These are phyloP conservation scores for Amphiprion percula DNA, from an alignment of 2,113 vertebrate species.

Conservation along the genomic window DNA sequence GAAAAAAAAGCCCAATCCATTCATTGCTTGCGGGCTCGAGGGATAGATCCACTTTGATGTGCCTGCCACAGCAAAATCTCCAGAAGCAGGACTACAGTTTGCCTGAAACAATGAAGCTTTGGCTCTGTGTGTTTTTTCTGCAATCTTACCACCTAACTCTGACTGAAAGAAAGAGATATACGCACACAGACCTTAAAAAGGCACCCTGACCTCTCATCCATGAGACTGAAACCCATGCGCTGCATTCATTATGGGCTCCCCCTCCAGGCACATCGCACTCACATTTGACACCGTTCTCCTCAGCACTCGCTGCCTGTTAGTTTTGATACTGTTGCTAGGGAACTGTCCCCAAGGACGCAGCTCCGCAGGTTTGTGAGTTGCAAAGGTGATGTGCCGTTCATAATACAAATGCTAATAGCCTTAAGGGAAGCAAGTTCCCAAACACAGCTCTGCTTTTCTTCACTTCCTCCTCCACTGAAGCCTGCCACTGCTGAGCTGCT, in stretches of 20 bases:
- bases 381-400: slow-evolving; percentile 61
- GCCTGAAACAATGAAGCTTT: slow-evolving; percentile 42
- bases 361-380: slow-evolving; percentile 54
- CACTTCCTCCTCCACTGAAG: slow-evolving; percentile 28
- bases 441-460: slow-evolving; percentile 31
- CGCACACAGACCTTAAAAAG: slow-evolving; percentile 38
- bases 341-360: slow-evolving; percentile 75
- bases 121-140: slow-evolving; percentile 14
- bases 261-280: slow-evolving; percentile 46
- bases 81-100: slow-evolving; percentile 51
- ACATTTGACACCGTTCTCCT: slow-evolving; percentile 62
- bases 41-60: slow-evolving; percentile 72
- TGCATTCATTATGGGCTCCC: slow-evolving; percentile 49
- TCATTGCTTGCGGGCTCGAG: slow-evolving; percentile 62
- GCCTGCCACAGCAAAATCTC: slow-evolving; percentile 62
- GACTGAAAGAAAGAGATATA: slow-evolving; percentile 11
- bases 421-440: slow-evolving; percentile 65
- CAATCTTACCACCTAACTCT: slow-evolving; percentile 16
- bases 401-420: slow-evolving; percentile 78
- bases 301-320: slow-evolving; percentile 57
- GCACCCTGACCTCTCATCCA: slow-evolving; percentile 49
- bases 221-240: slow-evolving; percentile 52
- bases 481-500: slow-evolving; percentile 44
- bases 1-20: slow-evolving; percentile 21
- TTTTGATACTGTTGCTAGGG: slow-evolving; percentile 81